Percentiles rank a stretch among this genome's conserved stretches.
phyloP scores from a whole-genome alignment of 2,113 vertebrate species.

The Paramisgurnus dabryanus region DNA sequence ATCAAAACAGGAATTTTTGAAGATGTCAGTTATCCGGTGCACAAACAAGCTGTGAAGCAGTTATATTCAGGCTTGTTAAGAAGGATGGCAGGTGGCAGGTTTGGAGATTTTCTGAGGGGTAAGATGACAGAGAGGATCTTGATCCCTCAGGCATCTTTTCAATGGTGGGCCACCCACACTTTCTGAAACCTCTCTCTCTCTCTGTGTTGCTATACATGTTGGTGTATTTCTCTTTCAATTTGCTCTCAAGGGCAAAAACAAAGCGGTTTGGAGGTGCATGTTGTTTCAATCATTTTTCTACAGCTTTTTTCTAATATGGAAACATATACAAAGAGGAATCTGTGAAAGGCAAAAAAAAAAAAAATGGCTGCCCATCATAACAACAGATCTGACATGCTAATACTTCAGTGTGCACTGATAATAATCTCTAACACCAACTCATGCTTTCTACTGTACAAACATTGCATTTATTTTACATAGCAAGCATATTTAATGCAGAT shows the following conservation, averaged over 20 bases:
- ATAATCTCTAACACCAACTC: neutral
- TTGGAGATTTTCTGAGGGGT: conserved; percentile 28
- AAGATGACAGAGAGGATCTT: conserved; percentile 26
- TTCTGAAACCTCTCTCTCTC: conserved; percentile 32
- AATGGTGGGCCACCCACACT: conserved; percentile 17
- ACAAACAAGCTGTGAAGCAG: conserved; percentile 12
- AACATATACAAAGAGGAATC: neutral
- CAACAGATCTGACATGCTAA: conserved; percentile 7
- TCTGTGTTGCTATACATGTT: neutral
- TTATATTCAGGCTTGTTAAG: neutral
- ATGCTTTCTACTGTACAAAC: conserved; percentile 1
- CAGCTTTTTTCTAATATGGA: neutral
- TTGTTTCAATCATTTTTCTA: conserved; percentile 12
- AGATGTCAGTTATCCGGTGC: conserved; percentile 6
- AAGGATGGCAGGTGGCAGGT: conserved; percentile 14
- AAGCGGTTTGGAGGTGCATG: conserved; percentile 16
- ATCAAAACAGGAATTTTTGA: conserved; percentile 18
- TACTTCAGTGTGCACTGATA: neutral
- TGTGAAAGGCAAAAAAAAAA: neutral
- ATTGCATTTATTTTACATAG: neutral
- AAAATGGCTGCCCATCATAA: neutral
- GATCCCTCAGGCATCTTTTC: conserved; percentile 38
- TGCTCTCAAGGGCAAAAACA: conserved; percentile 33
- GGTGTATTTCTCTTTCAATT: conserved; percentile 24
- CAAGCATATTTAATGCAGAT: neutral